Percentiles rank a stretch among this genome's conserved stretches.
These are phyloP conservation scores for Cyrtodaria siliqua DNA, from an alignment of 2,888 invertebrate genomes.

Conservation along the genomic window DNA sequence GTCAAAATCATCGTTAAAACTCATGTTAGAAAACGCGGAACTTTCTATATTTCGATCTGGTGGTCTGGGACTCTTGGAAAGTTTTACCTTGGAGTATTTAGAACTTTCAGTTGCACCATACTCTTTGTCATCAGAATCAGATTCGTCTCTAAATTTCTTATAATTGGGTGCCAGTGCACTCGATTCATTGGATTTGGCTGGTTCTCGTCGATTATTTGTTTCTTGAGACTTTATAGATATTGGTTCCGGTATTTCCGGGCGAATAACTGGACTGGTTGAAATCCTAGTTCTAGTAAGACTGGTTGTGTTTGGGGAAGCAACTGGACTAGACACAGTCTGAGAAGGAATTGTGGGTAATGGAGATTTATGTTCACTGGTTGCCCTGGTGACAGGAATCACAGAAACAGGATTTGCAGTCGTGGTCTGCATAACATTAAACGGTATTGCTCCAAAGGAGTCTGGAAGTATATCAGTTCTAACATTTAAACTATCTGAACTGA, in stretches of 20 bases:
- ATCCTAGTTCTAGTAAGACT: constrained; percentile 12
- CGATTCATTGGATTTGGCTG: constrained; percentile 21
- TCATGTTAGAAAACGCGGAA: constrained; percentile 82
- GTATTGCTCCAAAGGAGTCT: constrained; percentile 79
- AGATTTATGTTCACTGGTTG: constrained; percentile 31
- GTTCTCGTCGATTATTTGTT: not conserved
- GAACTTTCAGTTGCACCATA: constrained; percentile 51
- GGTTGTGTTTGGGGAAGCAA: constrained; percentile 22
- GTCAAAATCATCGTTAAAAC: constrained; percentile 80
- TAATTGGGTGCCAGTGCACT: constrained; percentile 46
- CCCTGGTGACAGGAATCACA: constrained; percentile 24
- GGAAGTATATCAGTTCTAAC: constrained; percentile 32
- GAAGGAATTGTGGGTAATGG: constrained; percentile 3
- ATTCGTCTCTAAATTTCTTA: constrained; percentile 57
- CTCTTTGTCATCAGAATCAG: constrained; percentile 56
- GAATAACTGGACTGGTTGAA: constrained; percentile 30
- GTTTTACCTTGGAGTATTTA: constrained; percentile 64
- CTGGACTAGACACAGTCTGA: constrained; percentile 36
- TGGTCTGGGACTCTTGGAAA: constrained; percentile 58
- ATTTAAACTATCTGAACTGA: constrained; percentile 57
- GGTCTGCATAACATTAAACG: constrained; percentile 63
- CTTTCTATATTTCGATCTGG: constrained; percentile 69
- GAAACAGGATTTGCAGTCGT: constrained; percentile 1
- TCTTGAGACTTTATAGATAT: constrained; percentile 8
- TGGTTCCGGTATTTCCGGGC: constrained; percentile 25